Base-by-base conservation (phyloP, 2,888 invertebrate species). In the Ornithoptera alexandrae region DNA sequence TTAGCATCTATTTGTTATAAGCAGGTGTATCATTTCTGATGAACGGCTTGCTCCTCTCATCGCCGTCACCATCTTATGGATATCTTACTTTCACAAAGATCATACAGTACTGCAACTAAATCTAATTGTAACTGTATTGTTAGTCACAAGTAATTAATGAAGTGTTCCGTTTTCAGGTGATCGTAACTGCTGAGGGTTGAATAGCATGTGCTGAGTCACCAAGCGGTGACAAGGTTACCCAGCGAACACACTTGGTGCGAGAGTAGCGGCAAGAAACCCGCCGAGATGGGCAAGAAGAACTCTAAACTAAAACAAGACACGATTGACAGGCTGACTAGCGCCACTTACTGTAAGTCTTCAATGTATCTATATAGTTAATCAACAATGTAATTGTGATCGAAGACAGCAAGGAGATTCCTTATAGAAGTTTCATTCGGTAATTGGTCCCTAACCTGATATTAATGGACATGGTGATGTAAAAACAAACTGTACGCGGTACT, bases 231-330 rank as follows among this genome's bases (percentile, higher is more conserved):
- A 71, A 73, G 62, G 65, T 72, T 61, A 77, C 73, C 79, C 80
- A 74, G 65, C 69, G 68, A 66, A 69, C 67, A 71, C 72, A 78
- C 74, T 74, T 76, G 76, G 81, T 79, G 79, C 74, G 76, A 77
- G 79, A 81, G 67, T 71, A 73, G 72, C 71, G 70, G 72, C 62
- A 67, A 68, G 71, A 75, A 62, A 72, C 59, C 71, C 80, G 78
- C 78, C 77, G 94, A 93, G 81, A 98, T 98, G 98, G 98, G 98
- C 84, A 98, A 98, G 95, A 97, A 97, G 93, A 98, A 97, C 86
- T 98, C 98, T 71, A 98, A 98, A 94, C 95, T 98, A 90, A 98
- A 97, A 94, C 97, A 97, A 89, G 98, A 98, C 88, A 97, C 98
- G 81, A 97, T 98, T 86, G 97, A 97, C 90, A 95, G 97, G 79